Base-by-base conservation (phyloP, 2,113 vertebrate genomes). In the Oryctolagus cuniculus region DNA sequence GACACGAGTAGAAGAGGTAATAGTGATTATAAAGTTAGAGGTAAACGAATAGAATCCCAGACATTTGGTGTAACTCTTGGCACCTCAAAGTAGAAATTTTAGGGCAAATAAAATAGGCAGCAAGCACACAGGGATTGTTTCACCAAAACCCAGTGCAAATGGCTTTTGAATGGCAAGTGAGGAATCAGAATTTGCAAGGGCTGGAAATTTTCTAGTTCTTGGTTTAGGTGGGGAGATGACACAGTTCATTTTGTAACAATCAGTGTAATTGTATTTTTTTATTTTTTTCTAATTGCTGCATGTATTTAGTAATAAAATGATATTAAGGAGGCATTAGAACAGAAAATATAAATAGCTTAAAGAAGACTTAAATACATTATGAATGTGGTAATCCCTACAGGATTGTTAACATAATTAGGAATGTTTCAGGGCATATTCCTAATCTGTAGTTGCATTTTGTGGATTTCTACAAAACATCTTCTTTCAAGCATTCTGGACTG, bases 241-340 rank as follows among this genome's bases (percentile, higher is more conserved):
- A 21, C 34, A 51, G 3, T 29, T 61, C 10, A 27, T 29, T 58
- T 69, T 29, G 53, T 44, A 66, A 49, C 0, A 55, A 31, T 34
- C 36, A 64, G 34, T 64, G 69, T n/a, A 75, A 55, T 6, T 83
- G 21, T 55, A n/a, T 67, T 90, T 73, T 88, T 72, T n/a, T n/a
- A n/a, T n/a, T 36, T n/a, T 22, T 63, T 73, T 84, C 82, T 27
- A n/a, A 55, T 86, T 83, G 58, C 24, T 93, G 8, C 5, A 17
- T 44, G 31, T 49, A 58, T 61, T 87, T 90, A 22, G 83, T 31
- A 87, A 72, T 84, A 66, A 95, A 90, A 80, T 34, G 29, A 25
- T n/a, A 73, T 86, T 88, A 74, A 72, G 34, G 72, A 53, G 64
- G 31, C 38, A 75, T 24, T 10, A 34, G 51, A 21, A 16, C 8